Evolutionary conservation across 53 echinoderm and acorn worm genomes (phyloP), one percentile per base, ranked within the genome.

Genomic region (Arbacia lixula): DNA sequence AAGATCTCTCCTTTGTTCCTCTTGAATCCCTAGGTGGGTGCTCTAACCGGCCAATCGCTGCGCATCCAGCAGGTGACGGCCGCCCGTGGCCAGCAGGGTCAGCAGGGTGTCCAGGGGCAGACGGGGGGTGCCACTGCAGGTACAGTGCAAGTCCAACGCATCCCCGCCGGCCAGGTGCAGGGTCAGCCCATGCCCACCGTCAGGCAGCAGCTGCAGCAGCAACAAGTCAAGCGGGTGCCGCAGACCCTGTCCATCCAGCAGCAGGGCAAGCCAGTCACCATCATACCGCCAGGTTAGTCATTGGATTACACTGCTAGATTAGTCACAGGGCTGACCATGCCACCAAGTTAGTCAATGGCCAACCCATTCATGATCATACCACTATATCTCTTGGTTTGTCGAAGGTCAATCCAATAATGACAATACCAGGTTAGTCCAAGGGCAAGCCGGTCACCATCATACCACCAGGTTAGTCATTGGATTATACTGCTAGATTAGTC

Each of bases 401-500:
- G n/a, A n/a, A n/a, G n/a, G n/a, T n/a, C n/a, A n/a, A n/a, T n/a
- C n/a, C n/a, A n/a, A n/a, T n/a, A n/a, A n/a, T n/a, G n/a, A n/a
- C n/a, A n/a, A n/a, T n/a, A n/a, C n/a, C n/a, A n/a, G n/a, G n/a
- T n/a, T n/a, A n/a, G n/a, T n/a, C n/a, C n/a, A n/a, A 83, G 8
- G 89, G 89, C 56, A 94, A 94, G 83, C 94, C 94, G n/a, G 91
- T 94, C 66, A 94, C n/a, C n/a, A n/a, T n/a, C n/a, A n/a, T n/a
- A n/a, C n/a, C n/a, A n/a, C n/a, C n/a, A n/a, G n/a, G n/a, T n/a
- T n/a, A n/a, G n/a, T n/a, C 17, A 33, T 9, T 12, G n/a, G 50
- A 17, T 12, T n/a, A n/a, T n/a, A n/a, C n/a, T n/a, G n/a, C n/a
- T n/a, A n/a, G n/a, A n/a, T n/a, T n/a, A n/a, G n/a, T n/a, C n/a